phyloP scores from a whole-genome alignment of 2,888 invertebrate species.

The Polylopha cassiicola region DNA sequence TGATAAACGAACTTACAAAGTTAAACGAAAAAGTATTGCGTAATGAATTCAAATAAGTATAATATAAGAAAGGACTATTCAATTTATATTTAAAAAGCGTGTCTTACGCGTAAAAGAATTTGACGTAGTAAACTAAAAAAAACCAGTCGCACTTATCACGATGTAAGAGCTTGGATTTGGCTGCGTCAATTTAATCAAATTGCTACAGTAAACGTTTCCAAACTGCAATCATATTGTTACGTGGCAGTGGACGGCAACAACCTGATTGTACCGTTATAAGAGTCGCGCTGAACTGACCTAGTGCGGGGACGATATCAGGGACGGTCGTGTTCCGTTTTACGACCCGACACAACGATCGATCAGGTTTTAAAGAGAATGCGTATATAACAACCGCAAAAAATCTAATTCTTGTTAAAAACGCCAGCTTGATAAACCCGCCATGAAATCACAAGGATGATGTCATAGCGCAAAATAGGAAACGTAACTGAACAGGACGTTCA shows the following conservation, averaged over 20 bases:
- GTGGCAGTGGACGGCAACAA: constrained; percentile 67
- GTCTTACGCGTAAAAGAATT: too few relatives aligned
- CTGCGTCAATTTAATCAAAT: constrained; percentile 31
- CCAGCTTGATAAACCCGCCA: constrained; percentile 36
- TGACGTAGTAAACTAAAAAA: too few relatives aligned
- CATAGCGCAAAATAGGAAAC: constrained; percentile 34
- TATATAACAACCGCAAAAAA: constrained; percentile 25
- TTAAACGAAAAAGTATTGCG: too few relatives aligned
- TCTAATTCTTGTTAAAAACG: constrained; percentile 17
- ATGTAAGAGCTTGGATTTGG: constrained; percentile 39
- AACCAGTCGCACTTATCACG: constrained; percentile 32
- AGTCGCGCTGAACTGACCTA: constrained; percentile 74
- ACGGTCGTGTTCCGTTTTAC: constrained; percentile 60
- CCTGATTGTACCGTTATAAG: constrained; percentile 74
- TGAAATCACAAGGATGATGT: constrained; percentile 48
- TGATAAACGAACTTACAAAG: too few relatives aligned
- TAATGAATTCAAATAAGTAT: too few relatives aligned
- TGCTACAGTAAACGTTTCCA: constrained; percentile 57
- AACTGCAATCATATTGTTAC: constrained; percentile 72
- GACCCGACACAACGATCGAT: constrained; percentile 43
- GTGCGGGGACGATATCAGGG: constrained; percentile 72
- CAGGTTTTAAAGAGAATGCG: constrained; percentile 31
- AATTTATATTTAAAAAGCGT: too few relatives aligned
- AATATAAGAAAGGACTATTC: too few relatives aligned
- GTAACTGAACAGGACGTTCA: constrained; percentile 39